Evolutionary conservation across 2,888 invertebrate genomes (phyloP).

Genomic region (Melanotus villosus): DNA sequence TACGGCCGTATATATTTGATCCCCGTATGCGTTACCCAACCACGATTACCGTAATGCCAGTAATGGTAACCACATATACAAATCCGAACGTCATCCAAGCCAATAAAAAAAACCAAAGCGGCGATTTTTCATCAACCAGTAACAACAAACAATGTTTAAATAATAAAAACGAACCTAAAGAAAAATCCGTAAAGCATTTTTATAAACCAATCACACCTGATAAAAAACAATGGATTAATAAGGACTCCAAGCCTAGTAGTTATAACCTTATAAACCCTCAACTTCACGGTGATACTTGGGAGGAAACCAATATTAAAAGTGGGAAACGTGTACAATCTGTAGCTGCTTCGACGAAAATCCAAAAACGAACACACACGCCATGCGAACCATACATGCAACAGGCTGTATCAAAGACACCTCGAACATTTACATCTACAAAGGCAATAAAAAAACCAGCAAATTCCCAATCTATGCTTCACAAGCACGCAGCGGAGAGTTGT

Average conservation of each 20-base stretch:
- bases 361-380: too few relatives aligned
- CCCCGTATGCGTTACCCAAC: slow-evolving; percentile 49
- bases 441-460: background rate
- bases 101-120: slow-evolving; percentile 2
- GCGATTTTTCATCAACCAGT: background rate
- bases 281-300: background rate
- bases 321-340: background rate
- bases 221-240: background rate
- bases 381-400: background rate
- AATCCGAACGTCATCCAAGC: slow-evolving; percentile 12
- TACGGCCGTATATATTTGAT: slow-evolving; percentile 45
- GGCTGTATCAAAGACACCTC: background rate
- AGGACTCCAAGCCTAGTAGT: slow-evolving; percentile 1
- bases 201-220: background rate
- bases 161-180: background rate
- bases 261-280: background rate
- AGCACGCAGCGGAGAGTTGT: background rate
- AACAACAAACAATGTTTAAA: background rate
- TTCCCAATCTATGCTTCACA: background rate
- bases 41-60: slow-evolving; percentile 53
- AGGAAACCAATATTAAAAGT: background rate
- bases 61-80: slow-evolving; percentile 36
- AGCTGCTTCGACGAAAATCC: background rate
- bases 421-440: background rate
- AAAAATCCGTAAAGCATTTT: background rate